A percentile compares a stretch with the other conserved stretches of the same genome.
Conservation (phyloP, 2,797 vertebrate genomes). For the Sparus aurata region DNA sequence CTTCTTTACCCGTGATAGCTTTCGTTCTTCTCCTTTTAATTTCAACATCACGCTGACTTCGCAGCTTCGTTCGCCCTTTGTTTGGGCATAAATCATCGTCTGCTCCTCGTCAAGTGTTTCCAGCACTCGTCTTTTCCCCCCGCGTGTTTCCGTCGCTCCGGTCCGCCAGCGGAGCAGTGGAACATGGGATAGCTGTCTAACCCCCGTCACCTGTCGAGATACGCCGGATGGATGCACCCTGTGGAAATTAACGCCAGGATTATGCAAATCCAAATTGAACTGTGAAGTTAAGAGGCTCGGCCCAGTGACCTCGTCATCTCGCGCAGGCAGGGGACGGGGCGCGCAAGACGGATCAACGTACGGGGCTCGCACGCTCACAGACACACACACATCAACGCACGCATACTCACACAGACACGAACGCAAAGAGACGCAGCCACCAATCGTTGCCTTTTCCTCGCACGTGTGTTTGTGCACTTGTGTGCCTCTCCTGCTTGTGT, state of each 20-base stretch:
- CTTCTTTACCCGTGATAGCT: background rate
- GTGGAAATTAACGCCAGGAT: slow-evolving; percentile 78
- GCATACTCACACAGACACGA: slow-evolving; percentile 12
- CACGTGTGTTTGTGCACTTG: slow-evolving; percentile 2
- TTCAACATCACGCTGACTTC: background rate
- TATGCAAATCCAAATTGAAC: slow-evolving; percentile 85
- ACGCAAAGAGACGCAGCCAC: background rate
- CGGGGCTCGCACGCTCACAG: slow-evolving; percentile 24
- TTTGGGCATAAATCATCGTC: slow-evolving; percentile 14
- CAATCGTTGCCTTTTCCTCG: slow-evolving; percentile 14
- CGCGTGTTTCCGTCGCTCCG: slow-evolving; percentile 40
- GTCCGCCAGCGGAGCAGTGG: slow-evolving; percentile 51
- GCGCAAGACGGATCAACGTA: slow-evolving; percentile 37
- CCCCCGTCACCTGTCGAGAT: slow-evolving; percentile 78
- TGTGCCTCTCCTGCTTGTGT: slow-evolving; percentile 43
- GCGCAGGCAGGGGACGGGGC: slow-evolving; percentile 24
- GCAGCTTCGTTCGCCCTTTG: background rate
- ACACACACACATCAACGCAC: background rate
- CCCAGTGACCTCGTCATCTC: slow-evolving; percentile 76
- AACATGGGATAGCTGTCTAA: slow-evolving; percentile 71
- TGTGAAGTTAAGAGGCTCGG: slow-evolving; percentile 78
- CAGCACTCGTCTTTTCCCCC: slow-evolving; percentile 16
- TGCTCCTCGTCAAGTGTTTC: slow-evolving; percentile 22
- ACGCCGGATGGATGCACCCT: slow-evolving; percentile 63
- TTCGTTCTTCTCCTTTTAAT: slow-evolving; percentile 4